Evolutionary conservation across 2,113 vertebrate species (phyloP).

Genomic region (Stercorarius parasiticus): DNA sequence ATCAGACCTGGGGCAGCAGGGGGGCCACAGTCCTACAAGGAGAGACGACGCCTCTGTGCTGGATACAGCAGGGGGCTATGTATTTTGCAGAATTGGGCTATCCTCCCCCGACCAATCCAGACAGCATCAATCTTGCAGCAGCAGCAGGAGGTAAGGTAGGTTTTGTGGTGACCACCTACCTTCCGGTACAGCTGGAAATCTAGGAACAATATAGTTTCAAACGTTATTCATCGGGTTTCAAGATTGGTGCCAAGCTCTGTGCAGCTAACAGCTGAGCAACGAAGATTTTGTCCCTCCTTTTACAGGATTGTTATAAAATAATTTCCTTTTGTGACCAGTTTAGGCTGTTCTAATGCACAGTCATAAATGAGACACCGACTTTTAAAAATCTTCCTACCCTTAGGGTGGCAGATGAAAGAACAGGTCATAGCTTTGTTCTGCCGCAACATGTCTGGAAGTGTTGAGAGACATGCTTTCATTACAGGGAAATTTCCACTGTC

Average conservation of each 20-base stretch:
- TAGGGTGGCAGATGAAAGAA: constrained; percentile 50
- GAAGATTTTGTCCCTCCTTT: not conserved
- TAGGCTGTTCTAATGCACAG: not conserved
- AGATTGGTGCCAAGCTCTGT: not conserved
- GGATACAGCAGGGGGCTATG: not conserved
- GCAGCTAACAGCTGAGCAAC: not conserved
- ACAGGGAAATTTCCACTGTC: constrained; percentile 19
- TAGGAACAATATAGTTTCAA: not conserved
- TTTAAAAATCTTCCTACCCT: constrained; percentile 50
- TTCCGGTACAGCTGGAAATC: not conserved
- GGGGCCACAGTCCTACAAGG: not conserved
- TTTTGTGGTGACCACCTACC: constrained; percentile 7
- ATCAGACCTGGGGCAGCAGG: not conserved
- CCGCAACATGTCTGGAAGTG: not conserved
- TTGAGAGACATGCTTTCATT: constrained; percentile 4
- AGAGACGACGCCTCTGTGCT: not conserved
- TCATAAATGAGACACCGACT: constrained; percentile 42
- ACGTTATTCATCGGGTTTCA: not conserved
- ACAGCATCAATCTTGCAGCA: constrained; percentile 5
- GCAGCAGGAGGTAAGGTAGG: not conserved
- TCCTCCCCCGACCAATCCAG: not conserved
- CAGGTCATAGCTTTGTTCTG: constrained; percentile 52
- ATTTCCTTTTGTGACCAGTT: constrained; percentile 8
- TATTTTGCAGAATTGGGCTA: not conserved
- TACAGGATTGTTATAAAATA: constrained; percentile 16